Conservation (phyloP, 2,888 invertebrate genomes). For the Ceraclea dissimilis region DNA sequence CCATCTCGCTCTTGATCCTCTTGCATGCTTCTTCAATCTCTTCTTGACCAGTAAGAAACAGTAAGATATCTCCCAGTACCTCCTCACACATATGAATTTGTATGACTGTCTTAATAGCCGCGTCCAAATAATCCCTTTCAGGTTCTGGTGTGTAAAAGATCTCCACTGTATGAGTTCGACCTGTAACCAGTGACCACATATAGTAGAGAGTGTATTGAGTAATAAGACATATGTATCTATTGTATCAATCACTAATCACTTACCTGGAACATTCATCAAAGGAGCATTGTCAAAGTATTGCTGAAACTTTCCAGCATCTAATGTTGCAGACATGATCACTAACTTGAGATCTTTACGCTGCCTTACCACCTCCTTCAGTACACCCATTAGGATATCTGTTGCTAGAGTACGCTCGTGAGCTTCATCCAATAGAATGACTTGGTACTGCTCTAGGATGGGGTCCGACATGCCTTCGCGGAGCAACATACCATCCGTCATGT, state of each 20-base stretch:
- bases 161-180: slow-evolving; percentile 90
- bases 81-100: slow-evolving; percentile 97
- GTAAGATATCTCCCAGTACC: slow-evolving; percentile 81
- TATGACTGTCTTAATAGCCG: slow-evolving; percentile 90
- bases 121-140: slow-evolving; percentile 95
- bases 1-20: slow-evolving; percentile 90
- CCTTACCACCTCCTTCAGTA: slow-evolving; percentile 92
- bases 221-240: no score
- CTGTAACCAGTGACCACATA: no score
- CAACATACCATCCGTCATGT: slow-evolving; percentile 99
- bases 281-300: slow-evolving; percentile 98
- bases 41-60: slow-evolving; percentile 84
- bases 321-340: slow-evolving; percentile 98
- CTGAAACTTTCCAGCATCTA: slow-evolving; percentile 99
- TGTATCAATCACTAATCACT: no score
- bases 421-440: slow-evolving; percentile 93
- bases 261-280: slow-evolving; percentile 91
- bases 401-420: slow-evolving; percentile 98
- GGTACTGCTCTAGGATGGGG: slow-evolving; percentile 93
- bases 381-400: slow-evolving; percentile 98
- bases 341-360: slow-evolving; percentile 90
- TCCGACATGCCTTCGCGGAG: slow-evolving; percentile 98
- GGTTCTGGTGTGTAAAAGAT: slow-evolving; percentile 99
- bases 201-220: no score
- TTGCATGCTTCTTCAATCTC: slow-evolving; percentile 99